Evolutionary conservation across 2,797 vertebrate species (phyloP).

Genomic region (Otolemur crassicaudatus): DNA sequence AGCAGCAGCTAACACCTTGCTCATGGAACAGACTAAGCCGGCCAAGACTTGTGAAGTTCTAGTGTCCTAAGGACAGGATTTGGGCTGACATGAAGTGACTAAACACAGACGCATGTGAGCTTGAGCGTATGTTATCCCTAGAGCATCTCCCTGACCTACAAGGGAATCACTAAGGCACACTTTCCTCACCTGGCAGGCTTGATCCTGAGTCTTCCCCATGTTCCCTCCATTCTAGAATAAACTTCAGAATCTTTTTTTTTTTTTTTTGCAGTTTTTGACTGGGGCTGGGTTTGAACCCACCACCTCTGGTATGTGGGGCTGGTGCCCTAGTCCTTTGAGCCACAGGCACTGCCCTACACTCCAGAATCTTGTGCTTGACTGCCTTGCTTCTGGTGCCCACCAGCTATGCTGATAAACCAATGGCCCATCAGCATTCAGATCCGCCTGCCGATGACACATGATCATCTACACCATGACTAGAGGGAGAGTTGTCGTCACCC

Average conservation of each 20-base stretch:
- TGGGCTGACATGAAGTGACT: neutral
- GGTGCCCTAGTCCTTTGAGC: too few species aligned
- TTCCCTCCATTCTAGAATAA: neutral
- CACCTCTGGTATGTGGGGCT: too few species aligned
- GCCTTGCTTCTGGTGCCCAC: neutral
- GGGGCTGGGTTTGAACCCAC: too few species aligned
- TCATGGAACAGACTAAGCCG: too few species aligned
- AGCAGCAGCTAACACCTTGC: rapidly evolving
- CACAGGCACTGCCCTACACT: too few species aligned
- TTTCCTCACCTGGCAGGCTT: neutral
- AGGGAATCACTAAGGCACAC: rapidly evolving
- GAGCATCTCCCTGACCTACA: neutral
- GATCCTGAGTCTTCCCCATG: neutral
- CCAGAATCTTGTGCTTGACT: neutral
- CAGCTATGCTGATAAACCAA: neutral
- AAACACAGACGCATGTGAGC: neutral
- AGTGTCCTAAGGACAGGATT: neutral
- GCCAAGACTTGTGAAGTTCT: too few species aligned
- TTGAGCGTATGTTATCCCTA: rapidly evolving
- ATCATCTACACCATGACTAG: neutral
- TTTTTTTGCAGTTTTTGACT: too few species aligned
- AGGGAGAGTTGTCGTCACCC: rapidly evolving
- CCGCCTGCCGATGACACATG: neutral
- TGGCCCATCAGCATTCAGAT: neutral
- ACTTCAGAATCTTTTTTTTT: neutral